Percentiles rank a stretch among this genome's conserved stretches.
Evolutionary conservation across 2,888 invertebrate species (phyloP).

Genomic region (Synanthedon andrenaeformis): DNA sequence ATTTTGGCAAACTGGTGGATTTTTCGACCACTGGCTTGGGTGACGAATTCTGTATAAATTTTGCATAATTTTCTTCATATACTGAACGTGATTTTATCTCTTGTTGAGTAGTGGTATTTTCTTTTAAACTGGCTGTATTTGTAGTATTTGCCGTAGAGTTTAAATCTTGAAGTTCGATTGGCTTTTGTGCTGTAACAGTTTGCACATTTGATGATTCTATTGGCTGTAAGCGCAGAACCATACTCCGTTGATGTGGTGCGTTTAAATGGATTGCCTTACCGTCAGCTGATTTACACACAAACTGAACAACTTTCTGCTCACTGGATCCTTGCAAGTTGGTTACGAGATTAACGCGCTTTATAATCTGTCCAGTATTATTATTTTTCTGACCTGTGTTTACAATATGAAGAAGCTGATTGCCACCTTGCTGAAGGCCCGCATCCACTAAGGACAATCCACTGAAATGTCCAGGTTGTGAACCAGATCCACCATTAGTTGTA

Average conservation of each 20-base stretch:
- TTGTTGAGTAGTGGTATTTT: constrained; percentile 28
- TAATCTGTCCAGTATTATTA: constrained; percentile 40
- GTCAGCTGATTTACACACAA: constrained; percentile 74
- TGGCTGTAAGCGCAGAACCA: constrained; percentile 60
- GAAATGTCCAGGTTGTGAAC: constrained; percentile 37
- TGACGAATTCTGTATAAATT: constrained; percentile 60
- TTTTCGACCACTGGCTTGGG: constrained; percentile 47
- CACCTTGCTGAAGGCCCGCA: constrained; percentile 50
- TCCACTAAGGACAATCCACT: constrained; percentile 57
- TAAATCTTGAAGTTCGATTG: constrained; percentile 34
- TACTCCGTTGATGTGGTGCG: constrained; percentile 63
- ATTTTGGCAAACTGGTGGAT: constrained; percentile 75
- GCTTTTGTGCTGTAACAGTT: constrained; percentile 19
- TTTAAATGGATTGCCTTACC: constrained; percentile 70
- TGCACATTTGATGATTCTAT: constrained; percentile 45
- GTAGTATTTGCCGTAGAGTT: constrained; percentile 22
- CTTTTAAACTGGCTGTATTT: constrained; percentile 23
- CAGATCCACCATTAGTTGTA: constrained; percentile 29
- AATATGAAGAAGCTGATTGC: constrained; percentile 61
- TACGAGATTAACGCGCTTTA: constrained; percentile 62
- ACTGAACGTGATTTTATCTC: constrained; percentile 65
- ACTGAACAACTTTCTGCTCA: constrained; percentile 71
- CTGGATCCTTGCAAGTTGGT: constrained; percentile 61
- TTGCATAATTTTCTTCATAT: constrained; percentile 69
- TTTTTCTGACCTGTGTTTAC: constrained; percentile 56